These are phyloP conservation scores for Coecobrya sp. DNA, from an alignment of 2,888 invertebrate species.

Conservation along the genomic window DNA sequence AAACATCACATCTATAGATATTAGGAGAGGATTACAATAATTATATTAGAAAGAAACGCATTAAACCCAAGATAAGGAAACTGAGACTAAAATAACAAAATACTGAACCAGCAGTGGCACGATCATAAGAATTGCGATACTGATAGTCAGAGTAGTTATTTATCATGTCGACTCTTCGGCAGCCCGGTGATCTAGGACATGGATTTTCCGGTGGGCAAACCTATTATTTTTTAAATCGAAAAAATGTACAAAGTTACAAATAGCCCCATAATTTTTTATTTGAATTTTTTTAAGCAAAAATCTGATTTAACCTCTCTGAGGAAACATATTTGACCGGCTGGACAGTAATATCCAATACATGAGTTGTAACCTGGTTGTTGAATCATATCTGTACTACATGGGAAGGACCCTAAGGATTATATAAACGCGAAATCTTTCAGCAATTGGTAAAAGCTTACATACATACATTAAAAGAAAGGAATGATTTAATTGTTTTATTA, in stretches of 20 bases:
- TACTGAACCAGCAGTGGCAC: conserved; percentile 28
- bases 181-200: conserved; percentile 80
- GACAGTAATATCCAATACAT: conserved; percentile 77
- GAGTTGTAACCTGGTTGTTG: conserved; percentile 75
- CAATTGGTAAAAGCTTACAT: no score
- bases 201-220: conserved; percentile 84
- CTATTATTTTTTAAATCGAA: conserved; percentile 68
- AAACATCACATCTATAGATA: background rate
- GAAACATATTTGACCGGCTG: conserved; percentile 77
- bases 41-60: background rate
- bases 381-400: conserved; percentile 80
- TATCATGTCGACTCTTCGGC: conserved; percentile 74
- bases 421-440: no score
- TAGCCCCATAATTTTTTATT: background rate
- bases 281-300: background rate
- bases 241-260: conserved; percentile 19
- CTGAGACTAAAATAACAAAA: conserved; percentile 53
- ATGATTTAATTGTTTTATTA: conserved; percentile 54
- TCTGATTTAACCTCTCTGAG: conserved; percentile 68
- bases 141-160: conserved; percentile 64
- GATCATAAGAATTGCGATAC: conserved; percentile 62
- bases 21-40: no score
- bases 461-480: no score
- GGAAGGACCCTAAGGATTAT: conserved; percentile 64
- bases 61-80: conserved; percentile 23